phyloP scores from a whole-genome alignment of 2,797 vertebrate species.

The Urophycis tenuis region DNA sequence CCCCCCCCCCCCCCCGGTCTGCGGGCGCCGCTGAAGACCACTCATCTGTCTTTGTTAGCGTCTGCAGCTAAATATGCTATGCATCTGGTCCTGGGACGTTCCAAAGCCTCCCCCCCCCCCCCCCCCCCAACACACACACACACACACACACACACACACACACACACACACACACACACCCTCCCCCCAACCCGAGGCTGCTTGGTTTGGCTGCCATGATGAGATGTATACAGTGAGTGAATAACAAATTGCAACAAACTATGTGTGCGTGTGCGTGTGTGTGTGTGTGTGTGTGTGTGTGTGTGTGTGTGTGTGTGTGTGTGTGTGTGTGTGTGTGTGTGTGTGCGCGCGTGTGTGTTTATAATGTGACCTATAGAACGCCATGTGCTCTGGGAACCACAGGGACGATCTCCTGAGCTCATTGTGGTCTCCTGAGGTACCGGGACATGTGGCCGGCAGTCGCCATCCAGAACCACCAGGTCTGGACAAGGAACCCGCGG shows the following conservation, averaged over 20 bases:
- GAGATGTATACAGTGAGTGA: constrained; percentile 49
- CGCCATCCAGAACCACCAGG: neutral
- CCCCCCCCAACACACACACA: too few species aligned
- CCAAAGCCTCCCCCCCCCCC: constrained; percentile 25
- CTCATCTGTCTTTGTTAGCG: constrained; percentile 72
- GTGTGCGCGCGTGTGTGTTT: neutral
- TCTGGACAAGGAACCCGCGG: constrained; percentile 42
- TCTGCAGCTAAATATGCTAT: constrained; percentile 69
- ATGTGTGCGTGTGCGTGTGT: constrained; percentile 16
- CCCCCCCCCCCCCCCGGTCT: constrained; percentile 47
- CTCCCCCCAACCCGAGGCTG: constrained; percentile 35
- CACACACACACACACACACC: constrained; percentile 33
- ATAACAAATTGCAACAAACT: constrained; percentile 53
- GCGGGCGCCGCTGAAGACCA: constrained; percentile 46
- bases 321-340: neutral
- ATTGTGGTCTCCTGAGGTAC: constrained; percentile 53
- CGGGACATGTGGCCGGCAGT: too few species aligned
- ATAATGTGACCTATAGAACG: neutral
- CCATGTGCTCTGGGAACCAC: constrained; percentile 8
- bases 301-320: neutral
- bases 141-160: constrained; percentile 11
- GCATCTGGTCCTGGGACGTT: constrained; percentile 61
- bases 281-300: neutral
- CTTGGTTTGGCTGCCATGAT: constrained; percentile 64
- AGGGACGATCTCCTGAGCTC: constrained; percentile 17